Evolutionary conservation across 53 echinoderm and acorn worm species (phyloP), one percentile per base, ranked within the genome.

Genomic region (Echinometra lucunter): DNA sequence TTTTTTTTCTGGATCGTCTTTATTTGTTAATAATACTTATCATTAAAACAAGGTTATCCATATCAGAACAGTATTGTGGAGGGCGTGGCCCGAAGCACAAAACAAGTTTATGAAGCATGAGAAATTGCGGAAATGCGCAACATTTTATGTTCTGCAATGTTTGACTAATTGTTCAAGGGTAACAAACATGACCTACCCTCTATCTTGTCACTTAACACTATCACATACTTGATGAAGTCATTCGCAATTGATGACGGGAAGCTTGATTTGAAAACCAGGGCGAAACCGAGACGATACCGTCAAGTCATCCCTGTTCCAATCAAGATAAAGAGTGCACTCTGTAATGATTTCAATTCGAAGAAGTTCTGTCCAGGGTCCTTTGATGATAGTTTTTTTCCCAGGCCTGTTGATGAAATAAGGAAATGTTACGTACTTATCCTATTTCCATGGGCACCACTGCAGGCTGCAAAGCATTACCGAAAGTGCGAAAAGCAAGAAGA

Each of bases 351-450:
- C 45, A 47, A 85, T 85, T 85, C 12, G 49, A 85, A 47, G 44
- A 81, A 85, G 27, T 49, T 17, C 47, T 82, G 40, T 15, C 85
- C 85, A 85, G 85, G 85, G 85, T 49, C 49, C 49, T 15, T 28
- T 30, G 28, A 27, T 85, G 28, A 78, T 78, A 4, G 6, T 40
- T 49, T 30, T 40, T 49, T 30, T 85, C 53, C 45, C 85, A 85
- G 85, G 85, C 53, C n/a, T 53, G 13, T 19, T 28, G 85, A 85
- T 85, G 49, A 85, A 28, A 49, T 47, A 49, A 47, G 85, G 85
- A 85, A 85, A 85, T 85, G 85, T 85, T 85, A 85, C 85, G 85
- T 85, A 85, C 85, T 85, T 49, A 45, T 49, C 85, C 30, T 47
- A 85, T 85, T 47, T 85, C 45, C 85, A 85, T 28, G 85, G 85